Conservation (phyloP, 2,113 vertebrate genomes). For the Brevimyrus niger region DNA sequence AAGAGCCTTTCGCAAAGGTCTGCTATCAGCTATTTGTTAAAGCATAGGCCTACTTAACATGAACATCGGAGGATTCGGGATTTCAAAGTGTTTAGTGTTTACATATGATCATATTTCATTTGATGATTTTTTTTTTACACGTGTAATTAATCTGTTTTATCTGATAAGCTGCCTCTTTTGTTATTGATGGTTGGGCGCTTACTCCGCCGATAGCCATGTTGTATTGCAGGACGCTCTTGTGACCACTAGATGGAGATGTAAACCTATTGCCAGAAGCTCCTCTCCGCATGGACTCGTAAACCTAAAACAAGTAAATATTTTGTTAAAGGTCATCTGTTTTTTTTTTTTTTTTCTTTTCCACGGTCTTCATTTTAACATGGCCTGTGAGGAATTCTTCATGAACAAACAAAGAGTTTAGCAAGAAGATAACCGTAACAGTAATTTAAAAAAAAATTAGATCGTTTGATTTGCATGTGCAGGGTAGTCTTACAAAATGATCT, state of each 20-base stretch:
- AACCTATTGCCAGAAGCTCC: neutral
- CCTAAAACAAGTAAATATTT: neutral
- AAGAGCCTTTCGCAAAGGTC: neutral
- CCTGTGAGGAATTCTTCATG: neutral
- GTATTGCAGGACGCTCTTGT: neutral
- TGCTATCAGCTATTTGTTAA: neutral
- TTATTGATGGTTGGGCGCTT: neutral
- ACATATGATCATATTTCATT: neutral
- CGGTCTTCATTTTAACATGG: neutral
- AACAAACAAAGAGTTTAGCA: neutral
- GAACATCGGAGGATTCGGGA: neutral
- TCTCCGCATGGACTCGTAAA: neutral
- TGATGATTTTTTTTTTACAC: neutral
- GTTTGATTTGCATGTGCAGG: neutral
- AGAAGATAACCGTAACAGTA: neutral
- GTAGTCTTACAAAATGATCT: neutral
- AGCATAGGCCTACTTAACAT: neutral
- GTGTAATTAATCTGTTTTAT: neutral
- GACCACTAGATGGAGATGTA: slow-evolving; percentile 10
- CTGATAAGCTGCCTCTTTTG: neutral
- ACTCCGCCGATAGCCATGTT: neutral
- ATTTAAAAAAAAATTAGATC: neutral
- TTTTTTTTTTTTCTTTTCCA: no score
- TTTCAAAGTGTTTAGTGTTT: neutral
- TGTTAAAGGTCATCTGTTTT: neutral